These are phyloP conservation scores for Platyrinchus mystaceus DNA, from an alignment of 2,797 vertebrate genomes.

Conservation along the genomic window DNA sequence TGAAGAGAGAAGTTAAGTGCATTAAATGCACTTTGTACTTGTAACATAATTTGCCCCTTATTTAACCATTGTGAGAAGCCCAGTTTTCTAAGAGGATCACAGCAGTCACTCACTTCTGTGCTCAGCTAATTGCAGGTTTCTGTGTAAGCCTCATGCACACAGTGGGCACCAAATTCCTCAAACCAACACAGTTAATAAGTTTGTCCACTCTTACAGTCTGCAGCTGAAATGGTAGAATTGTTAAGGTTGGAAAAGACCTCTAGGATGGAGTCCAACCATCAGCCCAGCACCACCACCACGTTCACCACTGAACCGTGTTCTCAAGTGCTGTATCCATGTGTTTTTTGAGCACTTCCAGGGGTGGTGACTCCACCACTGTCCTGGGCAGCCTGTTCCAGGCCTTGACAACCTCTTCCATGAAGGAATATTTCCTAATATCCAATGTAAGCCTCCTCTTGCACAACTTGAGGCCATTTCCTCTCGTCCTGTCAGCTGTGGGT, in stretches of 20 bases:
- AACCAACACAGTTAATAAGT: not conserved
- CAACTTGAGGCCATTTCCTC: not conserved
- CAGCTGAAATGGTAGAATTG: not conserved
- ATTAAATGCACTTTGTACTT: not conserved
- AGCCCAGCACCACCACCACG: not conserved
- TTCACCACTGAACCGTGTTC: not conserved
- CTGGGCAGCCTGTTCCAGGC: not conserved
- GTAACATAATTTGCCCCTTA: not conserved
- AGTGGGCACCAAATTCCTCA: not conserved
- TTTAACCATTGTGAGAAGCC: not conserved
- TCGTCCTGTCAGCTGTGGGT: rapidly evolving
- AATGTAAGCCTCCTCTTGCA: not conserved
- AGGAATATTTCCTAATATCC: not conserved
- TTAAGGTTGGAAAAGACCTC: not conserved
- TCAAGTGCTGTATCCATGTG: not conserved
- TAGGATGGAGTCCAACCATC: not conserved
- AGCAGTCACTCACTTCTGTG: not conserved
- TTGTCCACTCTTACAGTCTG: not conserved
- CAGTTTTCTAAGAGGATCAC: not conserved
- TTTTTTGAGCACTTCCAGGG: not conserved
- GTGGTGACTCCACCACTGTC: not conserved
- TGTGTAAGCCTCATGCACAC: not conserved
- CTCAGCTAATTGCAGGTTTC: not conserved
- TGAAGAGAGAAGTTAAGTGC: not conserved
- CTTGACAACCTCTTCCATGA: not conserved